Evolutionary conservation across 23 tunicate species (phyloP).

Genomic region (Phallusia fumigata): DNA sequence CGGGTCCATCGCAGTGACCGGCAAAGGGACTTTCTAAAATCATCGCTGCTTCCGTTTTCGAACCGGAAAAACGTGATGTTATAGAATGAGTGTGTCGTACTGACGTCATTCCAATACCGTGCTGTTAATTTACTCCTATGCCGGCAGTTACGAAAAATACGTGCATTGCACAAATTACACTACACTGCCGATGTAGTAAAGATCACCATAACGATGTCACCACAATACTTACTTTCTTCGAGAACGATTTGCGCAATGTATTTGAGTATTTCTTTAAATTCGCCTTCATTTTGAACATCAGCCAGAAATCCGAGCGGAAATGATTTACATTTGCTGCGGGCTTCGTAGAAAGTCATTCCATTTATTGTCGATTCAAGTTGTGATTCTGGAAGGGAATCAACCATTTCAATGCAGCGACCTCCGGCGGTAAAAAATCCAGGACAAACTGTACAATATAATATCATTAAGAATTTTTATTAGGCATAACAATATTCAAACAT

Average conservation of each 20-base stretch:
- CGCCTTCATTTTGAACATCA: neutral
- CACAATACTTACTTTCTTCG: neutral
- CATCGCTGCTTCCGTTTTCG: no score
- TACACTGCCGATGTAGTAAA: neutral
- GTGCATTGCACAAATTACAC: neutral
- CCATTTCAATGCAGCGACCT: neutral
- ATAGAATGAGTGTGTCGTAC: no score
- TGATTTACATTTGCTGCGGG: neutral
- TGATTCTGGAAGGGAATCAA: neutral
- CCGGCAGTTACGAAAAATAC: no score
- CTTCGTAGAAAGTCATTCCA: neutral
- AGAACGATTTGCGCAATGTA: neutral
- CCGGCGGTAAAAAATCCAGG: neutral
- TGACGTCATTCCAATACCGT: no score
- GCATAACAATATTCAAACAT: no score
- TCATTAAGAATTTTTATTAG: no score
- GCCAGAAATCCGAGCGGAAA: neutral
- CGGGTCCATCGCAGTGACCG: no score
- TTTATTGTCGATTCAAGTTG: neutral
- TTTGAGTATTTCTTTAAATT: neutral
- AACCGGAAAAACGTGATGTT: no score
- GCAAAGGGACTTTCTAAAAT: no score
- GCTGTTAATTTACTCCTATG: no score
- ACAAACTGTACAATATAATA: neutral
- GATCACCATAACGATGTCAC: no score